phyloP scores from a whole-genome alignment of 2,797 vertebrate genomes.

The Semotilus atromaculatus region DNA sequence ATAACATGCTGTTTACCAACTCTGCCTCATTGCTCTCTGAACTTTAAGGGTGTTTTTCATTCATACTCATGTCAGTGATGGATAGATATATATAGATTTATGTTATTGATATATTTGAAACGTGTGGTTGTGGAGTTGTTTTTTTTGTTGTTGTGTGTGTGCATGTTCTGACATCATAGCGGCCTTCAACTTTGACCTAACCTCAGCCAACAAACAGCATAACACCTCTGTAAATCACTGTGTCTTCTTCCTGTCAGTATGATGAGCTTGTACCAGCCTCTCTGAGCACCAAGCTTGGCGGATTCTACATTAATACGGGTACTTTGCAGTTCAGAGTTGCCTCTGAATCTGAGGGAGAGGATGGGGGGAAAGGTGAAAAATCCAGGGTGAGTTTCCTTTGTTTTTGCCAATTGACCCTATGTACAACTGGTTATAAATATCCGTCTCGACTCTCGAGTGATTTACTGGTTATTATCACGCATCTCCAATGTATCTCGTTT shows the following conservation, averaged over 20 bases:
- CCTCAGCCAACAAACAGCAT: background rate
- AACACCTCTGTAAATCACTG: background rate
- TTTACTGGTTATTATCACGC: background rate
- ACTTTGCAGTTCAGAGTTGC: constrained; percentile 85
- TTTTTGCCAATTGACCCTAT: background rate
- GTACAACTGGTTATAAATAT: background rate
- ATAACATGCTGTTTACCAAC: constrained; percentile 37
- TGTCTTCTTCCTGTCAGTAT: constrained; percentile 66
- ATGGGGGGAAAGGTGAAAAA: constrained; percentile 62
- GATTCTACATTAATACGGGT: constrained; percentile 91
- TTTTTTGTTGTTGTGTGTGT: background rate
- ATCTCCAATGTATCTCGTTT: background rate
- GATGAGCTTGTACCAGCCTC: constrained; percentile 90
- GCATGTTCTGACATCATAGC: background rate
- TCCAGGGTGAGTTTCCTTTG: constrained; percentile 64
- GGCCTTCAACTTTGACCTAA: background rate
- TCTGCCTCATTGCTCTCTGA: constrained; percentile 10
- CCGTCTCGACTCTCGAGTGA: background rate
- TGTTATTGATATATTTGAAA: background rate
- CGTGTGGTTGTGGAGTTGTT: background rate
- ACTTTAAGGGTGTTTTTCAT: constrained; percentile 14
- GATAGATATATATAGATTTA: background rate
- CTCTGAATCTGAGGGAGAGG: constrained; percentile 82
- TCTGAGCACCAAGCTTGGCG: constrained; percentile 86
- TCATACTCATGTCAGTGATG: background rate